A percentile compares a stretch with the other conserved stretches of the same genome.
phyloP scores from a whole-genome alignment of 2,797 vertebrate genomes.

The Carcharodon carcharias region DNA sequence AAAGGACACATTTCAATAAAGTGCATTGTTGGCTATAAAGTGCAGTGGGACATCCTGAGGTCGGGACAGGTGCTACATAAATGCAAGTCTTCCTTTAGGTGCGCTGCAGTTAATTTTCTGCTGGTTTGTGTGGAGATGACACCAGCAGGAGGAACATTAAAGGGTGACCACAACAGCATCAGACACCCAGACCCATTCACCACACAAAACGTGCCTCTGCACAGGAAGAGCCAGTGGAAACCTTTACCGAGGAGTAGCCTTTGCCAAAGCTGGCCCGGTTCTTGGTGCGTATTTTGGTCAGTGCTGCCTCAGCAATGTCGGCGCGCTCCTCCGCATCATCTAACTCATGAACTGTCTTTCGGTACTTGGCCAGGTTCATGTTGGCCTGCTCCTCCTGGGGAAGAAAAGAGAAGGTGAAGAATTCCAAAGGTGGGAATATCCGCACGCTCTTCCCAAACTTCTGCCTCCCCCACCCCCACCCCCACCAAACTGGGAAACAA shows the following conservation, averaged over 20 bases:
- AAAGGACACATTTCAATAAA: too few relatives aligned
- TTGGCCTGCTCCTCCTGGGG: slow-evolving; percentile 69
- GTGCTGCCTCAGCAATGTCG: slow-evolving; percentile 64
- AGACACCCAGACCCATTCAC: neutral
- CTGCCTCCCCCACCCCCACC: neutral
- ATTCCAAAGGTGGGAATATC: neutral
- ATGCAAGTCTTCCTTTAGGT: neutral
- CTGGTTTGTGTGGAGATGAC: neutral
- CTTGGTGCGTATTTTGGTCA: slow-evolving; percentile 69
- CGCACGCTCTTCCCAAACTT: too few relatives aligned
- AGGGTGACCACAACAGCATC: neutral
- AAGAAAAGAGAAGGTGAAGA: neutral
- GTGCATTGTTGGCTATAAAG: too few relatives aligned
- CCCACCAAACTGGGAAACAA: neutral
- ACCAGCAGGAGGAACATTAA: neutral
- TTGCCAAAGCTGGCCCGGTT: slow-evolving; percentile 68
- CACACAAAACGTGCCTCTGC: neutral
- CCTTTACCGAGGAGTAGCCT: slow-evolving; percentile 67
- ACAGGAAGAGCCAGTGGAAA: neutral
- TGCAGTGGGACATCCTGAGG: neutral
- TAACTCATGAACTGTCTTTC: slow-evolving; percentile 68
- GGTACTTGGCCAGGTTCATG: slow-evolving; percentile 68
- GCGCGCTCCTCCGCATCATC: slow-evolving; percentile 70
- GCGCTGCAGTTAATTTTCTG: neutral
- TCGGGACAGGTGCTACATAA: neutral